These are phyloP conservation scores for Solea senegalensis DNA, from an alignment of 2,113 vertebrate species.

Conservation along the genomic window DNA sequence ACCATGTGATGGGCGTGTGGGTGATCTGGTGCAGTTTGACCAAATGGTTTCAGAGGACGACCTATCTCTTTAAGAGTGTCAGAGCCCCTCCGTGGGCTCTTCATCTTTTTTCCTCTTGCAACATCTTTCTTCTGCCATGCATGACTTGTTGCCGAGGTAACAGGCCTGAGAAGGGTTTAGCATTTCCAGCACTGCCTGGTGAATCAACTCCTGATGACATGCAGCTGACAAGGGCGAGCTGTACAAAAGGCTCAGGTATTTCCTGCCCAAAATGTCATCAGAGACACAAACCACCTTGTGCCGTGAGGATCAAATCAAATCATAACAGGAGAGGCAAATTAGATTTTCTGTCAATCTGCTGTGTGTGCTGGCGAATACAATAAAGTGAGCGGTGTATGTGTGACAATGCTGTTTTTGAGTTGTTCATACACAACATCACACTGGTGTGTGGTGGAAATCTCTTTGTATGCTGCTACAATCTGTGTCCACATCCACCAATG, in stretches of 20 bases:
- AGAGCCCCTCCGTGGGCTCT: conserved; percentile 53
- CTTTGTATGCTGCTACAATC: background rate
- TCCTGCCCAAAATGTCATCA: conserved; percentile 24
- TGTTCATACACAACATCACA: conserved; percentile 2
- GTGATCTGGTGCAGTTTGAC: conserved; percentile 1
- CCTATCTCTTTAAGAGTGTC: conserved; percentile 68
- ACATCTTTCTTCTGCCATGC: conserved; percentile 66
- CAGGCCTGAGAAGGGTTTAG: conserved; percentile 60
- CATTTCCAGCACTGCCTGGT: conserved; percentile 59
- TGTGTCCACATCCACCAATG: conserved; percentile 13
- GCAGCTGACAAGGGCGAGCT: conserved; percentile 48
- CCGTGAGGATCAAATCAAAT: conserved; percentile 2
- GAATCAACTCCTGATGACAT: conserved; percentile 61
- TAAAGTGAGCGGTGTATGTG: background rate
- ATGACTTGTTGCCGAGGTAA: conserved; percentile 79
- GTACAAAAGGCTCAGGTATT: conserved; percentile 39
- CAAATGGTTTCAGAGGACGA: conserved; percentile 36
- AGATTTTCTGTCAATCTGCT: conserved; percentile 2
- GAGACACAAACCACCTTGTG: conserved; percentile 32
- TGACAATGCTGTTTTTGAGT: background rate
- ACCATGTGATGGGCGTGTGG: background rate
- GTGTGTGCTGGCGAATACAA: background rate
- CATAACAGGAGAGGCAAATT: background rate
- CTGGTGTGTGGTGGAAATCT: background rate
- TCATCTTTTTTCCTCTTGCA: conserved; percentile 66